These are phyloP conservation scores for Pseudomyrmex concolor DNA, from an alignment of 1,140 invertebrate genomes.

Conservation along the genomic window DNA sequence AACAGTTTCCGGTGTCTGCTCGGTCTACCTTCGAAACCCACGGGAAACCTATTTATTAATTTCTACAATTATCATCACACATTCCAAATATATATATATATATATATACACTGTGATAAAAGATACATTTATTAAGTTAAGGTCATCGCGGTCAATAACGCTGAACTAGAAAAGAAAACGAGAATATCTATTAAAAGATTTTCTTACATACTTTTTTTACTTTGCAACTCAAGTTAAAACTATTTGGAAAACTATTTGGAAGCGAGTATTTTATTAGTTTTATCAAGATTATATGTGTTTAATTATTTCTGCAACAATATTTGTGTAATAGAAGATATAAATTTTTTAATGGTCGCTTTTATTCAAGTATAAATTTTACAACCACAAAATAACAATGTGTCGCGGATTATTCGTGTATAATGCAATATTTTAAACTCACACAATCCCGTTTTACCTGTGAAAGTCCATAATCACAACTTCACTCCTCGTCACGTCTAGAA, in stretches of 20 bases:
- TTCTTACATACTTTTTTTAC: not conserved
- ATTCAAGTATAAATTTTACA: not conserved
- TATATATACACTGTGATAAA: not conserved
- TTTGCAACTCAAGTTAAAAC: not conserved
- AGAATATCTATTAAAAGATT: conserved; percentile 4
- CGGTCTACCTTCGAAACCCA: conserved; percentile 87
- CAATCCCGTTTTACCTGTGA: conserved; percentile 80
- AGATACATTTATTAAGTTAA: conserved; percentile 11
- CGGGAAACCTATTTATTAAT: conserved; percentile 86
- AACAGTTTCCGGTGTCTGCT: conserved; percentile 86
- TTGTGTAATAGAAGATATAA: not conserved
- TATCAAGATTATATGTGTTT: not conserved
- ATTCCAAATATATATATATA: not conserved
- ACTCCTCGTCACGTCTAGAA: conserved; percentile 87
- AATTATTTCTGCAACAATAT: not conserved
- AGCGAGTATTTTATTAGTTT: not conserved
- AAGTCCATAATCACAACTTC: conserved; percentile 90
- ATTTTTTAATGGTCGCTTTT: not conserved
- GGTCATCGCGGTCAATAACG: not conserved
- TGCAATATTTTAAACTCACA: not conserved
- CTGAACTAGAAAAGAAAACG: not conserved
- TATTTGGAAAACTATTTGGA: not conserved
- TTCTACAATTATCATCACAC: not conserved
- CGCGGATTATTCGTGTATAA: not conserved
- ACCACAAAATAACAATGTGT: not conserved